Base-by-base conservation (phyloP, 2,888 invertebrate species). In the Phanerotoma sp. region DNA sequence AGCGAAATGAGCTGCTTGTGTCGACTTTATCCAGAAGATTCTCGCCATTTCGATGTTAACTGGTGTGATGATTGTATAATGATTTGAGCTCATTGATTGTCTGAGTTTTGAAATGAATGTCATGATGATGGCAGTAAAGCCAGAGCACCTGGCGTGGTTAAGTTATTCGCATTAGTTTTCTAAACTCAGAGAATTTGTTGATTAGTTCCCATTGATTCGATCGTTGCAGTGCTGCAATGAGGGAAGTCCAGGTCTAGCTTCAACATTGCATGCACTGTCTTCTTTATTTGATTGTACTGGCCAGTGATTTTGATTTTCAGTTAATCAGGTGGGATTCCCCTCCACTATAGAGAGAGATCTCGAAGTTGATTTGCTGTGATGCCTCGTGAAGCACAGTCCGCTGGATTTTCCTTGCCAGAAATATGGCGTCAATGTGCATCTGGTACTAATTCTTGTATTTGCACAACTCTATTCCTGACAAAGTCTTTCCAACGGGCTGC, bases 321-420 rank as follows among this genome's bases (percentile, higher is more conserved):
- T 9, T 5, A 28, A 15, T 28, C 48, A 49, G 5, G 25, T 1
- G 6, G 13, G 46, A 25, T n/a, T n/a, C 47, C 47, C n/a, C 9
- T 33, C 49, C 21, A 45, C 45, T 30, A 44, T 11, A 35, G 35
- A 20, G 11, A 37, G 20, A 50, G 50, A 30, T 5, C 3, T 7
- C 40, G 10, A 7, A 62, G 55, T 28, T 58, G 49, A 5, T 21
- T 5, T 0, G 56, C 44, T 2, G 58, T 52, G 1, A 62, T 5
- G 0, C 64, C 60, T 21, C 62, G 32, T 1, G 62, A 62, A 0
- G 60, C 56, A 20, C 57, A 56, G 32, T 65, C 62, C 1, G 59
- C 63, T 33, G 62, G 59, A 15, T 65, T 41, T 7, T 9, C 6
- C 7, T 41, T 41, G 4, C 41, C 41, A n/a, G 41, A 13, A 41